Evolutionary conservation across 2,888 invertebrate genomes (phyloP).

Genomic region (Campoplex nolae): DNA sequence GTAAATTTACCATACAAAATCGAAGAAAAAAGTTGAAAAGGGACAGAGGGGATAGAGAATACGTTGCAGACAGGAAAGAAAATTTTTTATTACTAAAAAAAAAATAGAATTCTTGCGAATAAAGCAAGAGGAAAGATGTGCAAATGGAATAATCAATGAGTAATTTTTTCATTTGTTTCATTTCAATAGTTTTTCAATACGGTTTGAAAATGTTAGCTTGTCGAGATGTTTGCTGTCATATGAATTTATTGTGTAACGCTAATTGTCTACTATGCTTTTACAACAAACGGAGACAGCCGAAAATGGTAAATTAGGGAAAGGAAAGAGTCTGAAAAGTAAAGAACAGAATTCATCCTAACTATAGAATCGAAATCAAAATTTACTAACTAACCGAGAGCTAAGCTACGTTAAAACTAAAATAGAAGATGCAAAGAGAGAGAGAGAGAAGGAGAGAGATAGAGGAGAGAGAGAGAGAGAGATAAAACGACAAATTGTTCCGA

Average conservation of each 20-base stretch:
- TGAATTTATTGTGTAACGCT: no score
- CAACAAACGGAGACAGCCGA: constrained; percentile 74
- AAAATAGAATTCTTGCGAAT: constrained; percentile 4
- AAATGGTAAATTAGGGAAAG: background rate
- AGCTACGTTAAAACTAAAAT: constrained; percentile 72
- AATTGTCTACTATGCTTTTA: constrained; percentile 71
- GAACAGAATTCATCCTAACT: constrained; percentile 82
- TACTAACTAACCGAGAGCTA: constrained; percentile 83
- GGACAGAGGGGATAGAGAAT: constrained; percentile 13
- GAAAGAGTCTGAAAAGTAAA: constrained; percentile 14
- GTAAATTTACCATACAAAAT: constrained; percentile 70
- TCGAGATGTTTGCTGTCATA: background rate
- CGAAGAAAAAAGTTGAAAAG: constrained; percentile 40
- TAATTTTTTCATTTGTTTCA: background rate
- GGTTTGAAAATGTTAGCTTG: background rate
- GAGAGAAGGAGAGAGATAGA: background rate
- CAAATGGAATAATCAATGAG: background rate
- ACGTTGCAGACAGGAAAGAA: background rate
- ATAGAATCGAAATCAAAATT: constrained; percentile 82
- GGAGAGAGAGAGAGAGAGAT: background rate
- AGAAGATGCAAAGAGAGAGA: background rate
- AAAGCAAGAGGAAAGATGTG: background rate
- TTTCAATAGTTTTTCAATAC: background rate
- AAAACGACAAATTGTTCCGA: constrained; percentile 25
- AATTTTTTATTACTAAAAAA: constrained; percentile 4